Base-by-base conservation (phyloP, 2,113 vertebrate species). In the Buteo buteo region DNA sequence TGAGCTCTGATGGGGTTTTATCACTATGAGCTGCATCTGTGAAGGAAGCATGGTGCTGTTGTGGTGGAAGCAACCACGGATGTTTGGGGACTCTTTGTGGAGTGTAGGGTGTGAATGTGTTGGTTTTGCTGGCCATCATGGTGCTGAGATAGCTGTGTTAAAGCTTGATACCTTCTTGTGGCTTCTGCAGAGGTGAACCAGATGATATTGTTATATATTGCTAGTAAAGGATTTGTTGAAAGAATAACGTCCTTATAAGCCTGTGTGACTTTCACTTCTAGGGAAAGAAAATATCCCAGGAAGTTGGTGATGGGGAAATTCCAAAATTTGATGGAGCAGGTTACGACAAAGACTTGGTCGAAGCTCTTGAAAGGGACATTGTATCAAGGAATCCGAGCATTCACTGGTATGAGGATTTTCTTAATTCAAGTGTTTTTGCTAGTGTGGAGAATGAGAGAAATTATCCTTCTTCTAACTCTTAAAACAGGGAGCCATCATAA, bases 351-450 rank as follows among this genome's bases (percentile, higher is more conserved):
- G 99, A 99, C 86, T 96, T 99, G 86, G 98, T 99, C 19, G 99
- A 99, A 81, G 98, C 98, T 25, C 98, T 99, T 61, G 99, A 99
- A 96, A 99, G 99, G 97, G 99, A 99, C 90, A 99, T 99, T n/a
- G 98, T 99, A 32, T 99, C 99, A 73, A 98, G 99, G 88, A 99
- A 99, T 97, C 99, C 99, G n/a, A 99, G 99, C 86, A 98, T 99
- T 86, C 99, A 99, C 90, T 99, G 99, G 99, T 99, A 98, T 95
- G 97, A 93, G 42, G 29, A 76, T 92, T 96, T 95, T 93, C 69
- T 87, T 40, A 57, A 36, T 80, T 84, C 13, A 64, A 57, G 6
- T 84, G 36, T 3, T 82, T 82, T 93, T 94, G 61, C 26, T 62
- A 21, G 62, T 31, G 10, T 64, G 57, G 49, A 32, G 65, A 77